A percentile compares a stretch with the other conserved stretches of the same genome.
These are phyloP conservation scores for Dromiciops gliroides DNA, from an alignment of 2,113 vertebrate genomes.

Conservation along the genomic window DNA sequence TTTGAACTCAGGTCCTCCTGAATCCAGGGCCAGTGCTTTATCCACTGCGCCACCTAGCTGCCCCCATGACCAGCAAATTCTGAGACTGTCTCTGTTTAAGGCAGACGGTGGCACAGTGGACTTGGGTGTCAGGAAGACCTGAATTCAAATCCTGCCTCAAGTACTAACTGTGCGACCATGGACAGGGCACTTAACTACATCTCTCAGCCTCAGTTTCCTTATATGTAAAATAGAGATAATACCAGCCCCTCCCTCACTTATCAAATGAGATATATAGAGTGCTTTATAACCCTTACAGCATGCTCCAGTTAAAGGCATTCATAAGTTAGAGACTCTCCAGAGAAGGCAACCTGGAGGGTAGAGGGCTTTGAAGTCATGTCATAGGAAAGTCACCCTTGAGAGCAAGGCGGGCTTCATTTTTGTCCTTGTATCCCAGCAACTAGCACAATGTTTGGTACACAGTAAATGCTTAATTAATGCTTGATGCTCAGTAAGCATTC, in stretches of 20 bases:
- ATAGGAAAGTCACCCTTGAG: background rate
- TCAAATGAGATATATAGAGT: background rate
- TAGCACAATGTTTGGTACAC: background rate
- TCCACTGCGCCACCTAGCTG: too few relatives aligned
- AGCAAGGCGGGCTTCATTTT: background rate
- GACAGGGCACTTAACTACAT: background rate
- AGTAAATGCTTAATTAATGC: background rate
- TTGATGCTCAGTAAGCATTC: background rate
- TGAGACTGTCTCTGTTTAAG: too few relatives aligned
- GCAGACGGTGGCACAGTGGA: too few relatives aligned
- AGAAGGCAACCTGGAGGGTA: background rate
- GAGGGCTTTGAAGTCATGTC: background rate
- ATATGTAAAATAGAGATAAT: background rate
- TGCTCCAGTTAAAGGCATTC: background rate
- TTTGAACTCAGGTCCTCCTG: too few relatives aligned
- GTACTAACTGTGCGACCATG: background rate
- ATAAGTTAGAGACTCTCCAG: background rate
- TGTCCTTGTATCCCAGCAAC: background rate
- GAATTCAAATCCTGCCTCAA: background rate
- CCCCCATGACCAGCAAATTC: background rate
- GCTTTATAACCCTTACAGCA: background rate
- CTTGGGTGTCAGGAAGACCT: background rate
- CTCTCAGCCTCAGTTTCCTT: background rate
- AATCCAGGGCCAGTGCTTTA: too few relatives aligned
- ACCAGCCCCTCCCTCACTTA: background rate